Base-by-base conservation (phyloP, 1,140 invertebrate species). In the Stegodyphus mimosarum region DNA sequence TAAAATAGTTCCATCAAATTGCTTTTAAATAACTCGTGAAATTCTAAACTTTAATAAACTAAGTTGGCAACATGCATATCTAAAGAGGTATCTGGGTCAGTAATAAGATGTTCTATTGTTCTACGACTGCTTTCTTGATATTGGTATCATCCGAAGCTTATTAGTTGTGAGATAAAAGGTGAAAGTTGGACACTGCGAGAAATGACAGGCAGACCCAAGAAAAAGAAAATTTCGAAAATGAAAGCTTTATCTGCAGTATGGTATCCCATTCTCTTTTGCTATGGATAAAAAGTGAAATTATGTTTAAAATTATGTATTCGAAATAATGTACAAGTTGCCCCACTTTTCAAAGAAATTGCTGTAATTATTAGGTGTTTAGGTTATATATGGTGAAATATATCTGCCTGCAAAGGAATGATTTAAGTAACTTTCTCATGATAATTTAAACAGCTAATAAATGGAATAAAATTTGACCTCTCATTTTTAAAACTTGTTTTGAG, bases 11-110 rank as follows among this genome's bases (percentile, higher is more conserved):
- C 63, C 55, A 63, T 63, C 55, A 55, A 75, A 60, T 6, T 75
- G 73, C 49, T 17, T 63, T 63, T 75, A 75, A 33, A 75, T 75
- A 52, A 55, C 15, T 75, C 18, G 18, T 33, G n/a, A 75, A 75
- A 51, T 13, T 10, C 51, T 48, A 75, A 75, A 52, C 55, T 60
- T 75, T 75, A 60, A 55, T 75, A 75, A 60, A 48, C 55, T 55
- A 64, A 48, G 52, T 63, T 63, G 33, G 73, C 17, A 63, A 18
- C 71, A 33, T 33, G 6, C 7, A 51, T 63, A 79, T 79, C 77
- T 70, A 69, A 69, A 15, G 17, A 53, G 67, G 53, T 51, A 79
- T 79, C 67, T 79, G 67, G 77, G 77, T 79, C 77, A 73, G 11
- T 69, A 17, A 33, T 48, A 18, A 79, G 50, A 6, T 17, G 49